phyloP scores from a whole-genome alignment of 2,113 vertebrate genomes.

The Rutilus rutilus region DNA sequence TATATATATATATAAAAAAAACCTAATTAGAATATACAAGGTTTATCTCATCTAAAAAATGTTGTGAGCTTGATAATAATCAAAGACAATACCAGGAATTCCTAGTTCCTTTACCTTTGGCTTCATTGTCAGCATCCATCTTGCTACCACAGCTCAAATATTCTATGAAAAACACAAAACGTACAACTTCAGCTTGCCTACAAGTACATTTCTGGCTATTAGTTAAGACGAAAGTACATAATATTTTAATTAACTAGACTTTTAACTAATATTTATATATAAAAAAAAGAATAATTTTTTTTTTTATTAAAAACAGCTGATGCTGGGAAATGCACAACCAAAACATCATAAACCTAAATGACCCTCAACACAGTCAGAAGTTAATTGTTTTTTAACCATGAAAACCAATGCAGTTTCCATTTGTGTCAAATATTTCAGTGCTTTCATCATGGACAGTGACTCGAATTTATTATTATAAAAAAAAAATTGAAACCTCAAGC shows the following conservation, averaged over 20 bases:
- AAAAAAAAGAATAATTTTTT: too few relatives aligned
- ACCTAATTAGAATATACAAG: not conserved
- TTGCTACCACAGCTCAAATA: slow-evolving; percentile 43
- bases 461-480: not conserved
- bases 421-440: not conserved
- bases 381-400: not conserved
- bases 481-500: not conserved
- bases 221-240: not conserved
- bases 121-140: slow-evolving; percentile 61
- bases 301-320: not conserved
- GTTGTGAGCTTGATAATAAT: not conserved
- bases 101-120: slow-evolving; percentile 56
- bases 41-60: not conserved
- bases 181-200: not conserved
- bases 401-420: not conserved
- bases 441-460: not conserved
- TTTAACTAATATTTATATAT: not conserved
- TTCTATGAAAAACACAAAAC: slow-evolving; percentile 38
- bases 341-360: not conserved
- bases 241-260: not conserved
- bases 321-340: not conserved
- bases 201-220: not conserved
- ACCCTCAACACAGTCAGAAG: not conserved
- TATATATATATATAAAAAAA: too few relatives aligned
- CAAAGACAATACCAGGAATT: not conserved